These are phyloP conservation scores for Daphoenositta chrysoptera DNA, from an alignment of 2,113 vertebrate species.

Conservation along the genomic window DNA sequence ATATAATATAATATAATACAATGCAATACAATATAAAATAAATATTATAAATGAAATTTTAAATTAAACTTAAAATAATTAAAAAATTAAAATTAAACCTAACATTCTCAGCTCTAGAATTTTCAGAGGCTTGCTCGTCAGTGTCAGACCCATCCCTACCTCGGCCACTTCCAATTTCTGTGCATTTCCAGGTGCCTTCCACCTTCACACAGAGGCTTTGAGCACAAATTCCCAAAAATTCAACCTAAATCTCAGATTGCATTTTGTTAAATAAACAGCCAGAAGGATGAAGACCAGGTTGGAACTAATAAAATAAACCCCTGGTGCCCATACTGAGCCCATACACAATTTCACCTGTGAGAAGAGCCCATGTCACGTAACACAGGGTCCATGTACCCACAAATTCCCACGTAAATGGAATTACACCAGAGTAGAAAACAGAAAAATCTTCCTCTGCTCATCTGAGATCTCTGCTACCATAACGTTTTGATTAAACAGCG, in stretches of 20 bases:
- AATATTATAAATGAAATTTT: background rate
- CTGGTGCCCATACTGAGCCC: too few relatives aligned
- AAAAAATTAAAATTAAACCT: background rate
- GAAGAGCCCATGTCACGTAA: background rate
- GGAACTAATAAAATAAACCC: background rate
- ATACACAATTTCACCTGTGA: fast-evolving
- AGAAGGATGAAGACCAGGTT: background rate
- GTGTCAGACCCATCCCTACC: background rate
- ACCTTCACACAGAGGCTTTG: background rate
- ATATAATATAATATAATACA: background rate
- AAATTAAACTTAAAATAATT: background rate
- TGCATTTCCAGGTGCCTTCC: background rate
- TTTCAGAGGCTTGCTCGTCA: background rate
- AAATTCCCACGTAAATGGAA: background rate
- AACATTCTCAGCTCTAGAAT: background rate
- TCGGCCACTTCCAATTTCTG: fast-evolving
- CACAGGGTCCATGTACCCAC: fast-evolving
- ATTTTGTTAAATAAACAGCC: background rate
- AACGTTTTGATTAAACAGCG: background rate
- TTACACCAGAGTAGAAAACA: background rate
- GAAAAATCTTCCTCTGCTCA: background rate
- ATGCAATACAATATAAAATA: background rate
- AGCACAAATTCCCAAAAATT: background rate
- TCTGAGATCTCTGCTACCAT: background rate
- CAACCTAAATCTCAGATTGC: fast-evolving